These are phyloP conservation scores for Scaptomyza tumidula DNA, from an alignment of 2,888 invertebrate species.

Conservation along the genomic window DNA sequence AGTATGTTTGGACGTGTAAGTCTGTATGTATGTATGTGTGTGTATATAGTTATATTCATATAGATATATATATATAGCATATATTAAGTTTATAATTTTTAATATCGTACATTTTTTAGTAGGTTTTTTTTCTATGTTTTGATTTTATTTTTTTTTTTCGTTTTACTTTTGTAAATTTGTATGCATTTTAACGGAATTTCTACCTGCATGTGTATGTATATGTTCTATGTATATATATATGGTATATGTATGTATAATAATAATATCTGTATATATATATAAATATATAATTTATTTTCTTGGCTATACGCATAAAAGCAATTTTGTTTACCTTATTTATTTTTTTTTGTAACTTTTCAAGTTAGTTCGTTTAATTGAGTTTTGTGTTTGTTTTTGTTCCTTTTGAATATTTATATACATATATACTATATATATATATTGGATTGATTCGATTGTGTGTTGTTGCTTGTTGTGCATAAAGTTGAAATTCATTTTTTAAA, in stretches of 20 bases:
- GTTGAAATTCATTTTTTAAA: slow-evolving; percentile 5
- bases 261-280: slow-evolving; percentile 24
- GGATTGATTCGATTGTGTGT: slow-evolving; percentile 11
- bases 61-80: slow-evolving; percentile 24
- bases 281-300: slow-evolving; percentile 39
- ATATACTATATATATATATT: neutral
- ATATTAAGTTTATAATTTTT: slow-evolving; percentile 29
- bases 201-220: slow-evolving; percentile 12
- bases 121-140: no score
- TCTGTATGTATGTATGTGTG: slow-evolving; percentile 23
- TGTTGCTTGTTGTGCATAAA: slow-evolving; percentile 38
- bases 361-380: slow-evolving; percentile 71
- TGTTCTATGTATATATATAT: slow-evolving; percentile 19
- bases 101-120: no score
- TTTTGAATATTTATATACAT: slow-evolving; percentile 12
- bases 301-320: slow-evolving; percentile 56
- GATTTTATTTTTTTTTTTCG: slow-evolving; percentile 13
- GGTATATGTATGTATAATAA: slow-evolving; percentile 23
- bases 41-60: slow-evolving; percentile 18
- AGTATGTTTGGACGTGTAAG: slow-evolving; percentile 37
- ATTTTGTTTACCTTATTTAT: slow-evolving; percentile 24
- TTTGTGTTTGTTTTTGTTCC: slow-evolving; percentile 17
- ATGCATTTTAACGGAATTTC: slow-evolving; percentile 39
- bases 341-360: slow-evolving; percentile 66
- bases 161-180: slow-evolving; percentile 18